Base-by-base conservation (phyloP, 2,113 vertebrate genomes). In the Microcebus tavaratra region DNA sequence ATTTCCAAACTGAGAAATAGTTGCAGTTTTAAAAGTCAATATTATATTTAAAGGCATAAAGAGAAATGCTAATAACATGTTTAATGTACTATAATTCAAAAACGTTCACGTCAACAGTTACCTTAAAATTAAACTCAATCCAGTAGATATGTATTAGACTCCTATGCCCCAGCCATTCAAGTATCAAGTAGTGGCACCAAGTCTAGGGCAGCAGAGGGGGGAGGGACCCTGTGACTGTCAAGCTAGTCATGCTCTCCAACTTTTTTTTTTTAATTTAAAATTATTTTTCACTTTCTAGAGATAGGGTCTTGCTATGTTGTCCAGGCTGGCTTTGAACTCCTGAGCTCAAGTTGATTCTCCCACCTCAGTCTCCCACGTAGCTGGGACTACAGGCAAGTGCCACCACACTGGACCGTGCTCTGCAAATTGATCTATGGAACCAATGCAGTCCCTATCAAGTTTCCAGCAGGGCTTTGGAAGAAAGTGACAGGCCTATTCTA, bases 1-100 rank as follows among this genome's bases (percentile, higher is more conserved):
- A 63, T 20, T 18, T 88, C 36, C 31, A 84, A 90, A 90, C 36
- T 42, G 34, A 90, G 39, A 79, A 93, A 82, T 0, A 85, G 20
- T 6, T 76, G 45, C 8, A 39, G 10, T 81, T 93, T 90, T 42
- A 92, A 81, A 89, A 95, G 9, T 75, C 45, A 65, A 10, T 29
- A 85, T 79, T 92, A 59, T 88, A 80, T 67, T 86, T 91, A 93
- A 93, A 96, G 83, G 29, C 23, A 68, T 78, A 34, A 73, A 25
- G 27, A 31, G 75, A 92, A 88, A 2, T 27, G 0, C 39, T 76
- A 82, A 80, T 50, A 88, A 81, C 9, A 9, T 84, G 36, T 39
- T 86, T 81, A 85, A 89, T 18, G n/a, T 57, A 85, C 21, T n/a
- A 63, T 14, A 78, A 29, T 81, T 53, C 2, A 36, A 95, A 78